phyloP scores from a whole-genome alignment of 2,888 invertebrate genomes.

The Drosophila borborema region DNA sequence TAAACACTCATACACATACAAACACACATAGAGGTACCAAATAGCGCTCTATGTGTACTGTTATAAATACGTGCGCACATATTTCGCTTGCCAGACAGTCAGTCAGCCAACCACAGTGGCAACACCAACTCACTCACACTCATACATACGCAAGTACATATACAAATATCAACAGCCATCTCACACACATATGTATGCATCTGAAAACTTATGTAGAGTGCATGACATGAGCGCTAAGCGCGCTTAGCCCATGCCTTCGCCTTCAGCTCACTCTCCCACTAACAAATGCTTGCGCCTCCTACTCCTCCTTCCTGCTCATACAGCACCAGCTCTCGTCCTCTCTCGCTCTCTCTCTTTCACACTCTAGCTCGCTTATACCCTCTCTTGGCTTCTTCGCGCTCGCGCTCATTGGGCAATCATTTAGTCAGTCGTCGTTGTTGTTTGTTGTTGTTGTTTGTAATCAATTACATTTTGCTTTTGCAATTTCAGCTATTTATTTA shows the following conservation, averaged over 20 bases:
- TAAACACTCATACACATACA: constrained; percentile 33
- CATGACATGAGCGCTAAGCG: constrained; percentile 73
- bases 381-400: constrained; percentile 36
- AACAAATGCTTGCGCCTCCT: constrained; percentile 4
- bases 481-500: constrained; percentile 81
- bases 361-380: background rate
- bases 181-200: constrained; percentile 26
- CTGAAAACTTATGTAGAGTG: constrained; percentile 71
- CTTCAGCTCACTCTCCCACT: constrained; percentile 29
- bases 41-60: constrained; percentile 58
- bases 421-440: constrained; percentile 66
- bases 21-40: constrained; percentile 19
- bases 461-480: constrained; percentile 81
- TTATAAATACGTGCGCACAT: constrained; percentile 67
- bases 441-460: constrained; percentile 66
- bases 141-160: constrained; percentile 19
- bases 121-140: constrained; percentile 31
- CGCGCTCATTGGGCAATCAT: constrained; percentile 79
- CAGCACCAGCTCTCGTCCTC: background rate
- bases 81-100: constrained; percentile 61
- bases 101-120: constrained; percentile 62
- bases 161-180: constrained; percentile 16
- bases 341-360: background rate
- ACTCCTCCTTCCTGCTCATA: background rate
- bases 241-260: constrained; percentile 59